Base-by-base conservation (phyloP, 2,113 vertebrate species). In the Nannospalax galili region DNA sequence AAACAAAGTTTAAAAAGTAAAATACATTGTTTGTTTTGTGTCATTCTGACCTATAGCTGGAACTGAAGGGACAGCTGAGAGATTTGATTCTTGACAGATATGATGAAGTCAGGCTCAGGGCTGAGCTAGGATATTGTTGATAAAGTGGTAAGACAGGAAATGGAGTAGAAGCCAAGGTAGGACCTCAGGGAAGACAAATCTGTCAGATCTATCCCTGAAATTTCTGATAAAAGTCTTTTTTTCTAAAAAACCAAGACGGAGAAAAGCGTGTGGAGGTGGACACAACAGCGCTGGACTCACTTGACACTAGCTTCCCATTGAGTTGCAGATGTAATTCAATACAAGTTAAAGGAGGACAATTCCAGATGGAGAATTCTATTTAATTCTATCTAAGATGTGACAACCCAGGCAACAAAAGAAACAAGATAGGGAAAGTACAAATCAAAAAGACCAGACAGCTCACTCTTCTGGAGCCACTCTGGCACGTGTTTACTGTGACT, bases 401-500 rank as follows among this genome's bases (percentile, higher is more conserved):
- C 16, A 26, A 3, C 45, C 24, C 3, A 88, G 52, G 30, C 28
- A 26, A 58, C 67, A 35, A 37, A 48, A 69, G 16, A 64, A 11
- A 65, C 60, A 84, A 84, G 62, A 14, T 24, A 74, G 35, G n/a
- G n/a, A 62, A 73, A 52, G 14, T 4, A 90, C 37, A 40, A 58
- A 86, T 14, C 16, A 37, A 72, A 64, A 58, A 56, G 10, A 40
- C 30, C 11, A 84, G 30, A 24, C 64, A 69, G 5, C 45, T 77
- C 73, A 26, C 60, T 26, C 1, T 48, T 11, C 56, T 30, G 1
- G 2, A 1, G 67, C 35, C 5, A 0, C 30, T 65, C 19, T 1
- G 17, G 0, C 72, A 28, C 3, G 56, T 89, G 12, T 11, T 73
- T 85, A 5, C 22, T 70, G 1, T 40, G 22, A 62, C 58, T 9